Conservation (phyloP, 2,888 invertebrate genomes). For the Trichopria drosophilae region DNA sequence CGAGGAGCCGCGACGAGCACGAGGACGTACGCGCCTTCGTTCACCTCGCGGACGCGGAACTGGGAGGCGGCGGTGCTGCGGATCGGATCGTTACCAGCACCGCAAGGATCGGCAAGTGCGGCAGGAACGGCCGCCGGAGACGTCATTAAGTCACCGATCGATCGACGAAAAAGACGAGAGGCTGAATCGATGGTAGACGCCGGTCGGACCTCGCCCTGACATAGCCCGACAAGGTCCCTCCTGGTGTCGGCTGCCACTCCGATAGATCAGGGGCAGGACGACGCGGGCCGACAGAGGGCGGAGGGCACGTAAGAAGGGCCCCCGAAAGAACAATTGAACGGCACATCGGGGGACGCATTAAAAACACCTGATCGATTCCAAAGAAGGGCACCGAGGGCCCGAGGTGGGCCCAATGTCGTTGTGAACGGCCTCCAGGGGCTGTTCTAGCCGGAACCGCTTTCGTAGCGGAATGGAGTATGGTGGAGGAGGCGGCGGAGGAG, state of each 20-base stretch:
- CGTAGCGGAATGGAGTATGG: slow-evolving; percentile 57
- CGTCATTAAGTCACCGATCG: no score
- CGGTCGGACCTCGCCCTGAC: not conserved
- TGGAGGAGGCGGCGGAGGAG: slow-evolving; percentile 44
- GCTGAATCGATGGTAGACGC: slow-evolving; percentile 38
- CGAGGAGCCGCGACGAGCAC: slow-evolving; percentile 13
- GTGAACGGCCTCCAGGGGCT: slow-evolving; percentile 52
- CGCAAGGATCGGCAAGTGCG: no score
- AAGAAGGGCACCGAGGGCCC: slow-evolving; percentile 29
- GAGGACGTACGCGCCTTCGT: slow-evolving; percentile 10
- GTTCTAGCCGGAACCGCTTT: slow-evolving; percentile 46
- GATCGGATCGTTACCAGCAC: not conserved
- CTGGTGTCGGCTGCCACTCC: slow-evolving; percentile 43
- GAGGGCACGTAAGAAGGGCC: slow-evolving; percentile 24
- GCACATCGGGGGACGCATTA: slow-evolving; percentile 31
- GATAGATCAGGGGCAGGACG: slow-evolving; percentile 38
- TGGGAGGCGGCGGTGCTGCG: slow-evolving; percentile 26
- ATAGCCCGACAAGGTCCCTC: slow-evolving; percentile 33
- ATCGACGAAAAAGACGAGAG: no score
- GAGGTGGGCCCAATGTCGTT: slow-evolving; percentile 53
- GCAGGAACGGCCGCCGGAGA: no score
- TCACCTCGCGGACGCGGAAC: slow-evolving; percentile 20
- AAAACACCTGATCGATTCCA: slow-evolving; percentile 20
- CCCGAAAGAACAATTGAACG: no score
- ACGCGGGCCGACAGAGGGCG: no score